Percentiles rank a stretch among this genome's conserved stretches.
These are phyloP conservation scores for Nezara viridula DNA, from an alignment of 2,888 invertebrate species.

Conservation along the genomic window DNA sequence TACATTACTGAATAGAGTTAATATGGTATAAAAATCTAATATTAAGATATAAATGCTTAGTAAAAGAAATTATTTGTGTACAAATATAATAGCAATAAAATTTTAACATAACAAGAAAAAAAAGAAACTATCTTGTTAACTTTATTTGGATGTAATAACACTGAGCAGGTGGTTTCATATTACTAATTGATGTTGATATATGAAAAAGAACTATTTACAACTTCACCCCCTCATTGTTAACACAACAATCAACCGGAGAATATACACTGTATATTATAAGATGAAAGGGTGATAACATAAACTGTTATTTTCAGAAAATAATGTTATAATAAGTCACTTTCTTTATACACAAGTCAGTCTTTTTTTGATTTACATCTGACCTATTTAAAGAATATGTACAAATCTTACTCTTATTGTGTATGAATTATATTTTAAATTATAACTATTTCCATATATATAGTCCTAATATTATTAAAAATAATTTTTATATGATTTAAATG, in stretches of 20 bases:
- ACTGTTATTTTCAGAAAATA: slow-evolving; percentile 37
- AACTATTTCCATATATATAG: background rate
- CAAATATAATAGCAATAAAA: slow-evolving; percentile 34
- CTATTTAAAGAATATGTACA: slow-evolving; percentile 46
- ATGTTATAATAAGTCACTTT: slow-evolving; percentile 43
- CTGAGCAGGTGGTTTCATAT: slow-evolving; percentile 46
- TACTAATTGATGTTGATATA: slow-evolving; percentile 12
- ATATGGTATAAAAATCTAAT: slow-evolving; percentile 16
- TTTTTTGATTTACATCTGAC: slow-evolving; percentile 44
- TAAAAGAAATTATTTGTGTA: slow-evolving; percentile 28
- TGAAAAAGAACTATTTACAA: slow-evolving; percentile 41
- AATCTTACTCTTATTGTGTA: background rate
- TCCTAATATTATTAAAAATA: slow-evolving; percentile 7
- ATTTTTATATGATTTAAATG: background rate
- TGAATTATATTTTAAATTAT: background rate
- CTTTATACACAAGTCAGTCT: slow-evolving; percentile 41
- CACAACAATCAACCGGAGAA: background rate
- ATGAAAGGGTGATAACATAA: slow-evolving; percentile 18
- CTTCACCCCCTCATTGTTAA: background rate
- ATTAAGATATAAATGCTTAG: background rate
- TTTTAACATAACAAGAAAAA: background rate
- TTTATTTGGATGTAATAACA: slow-evolving; percentile 7
- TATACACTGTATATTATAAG: slow-evolving; percentile 43
- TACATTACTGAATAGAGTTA: background rate
- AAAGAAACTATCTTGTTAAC: background rate